These are phyloP conservation scores for Pachycephus smyrnensis DNA, from an alignment of 2,888 invertebrate species.

Conservation along the genomic window DNA sequence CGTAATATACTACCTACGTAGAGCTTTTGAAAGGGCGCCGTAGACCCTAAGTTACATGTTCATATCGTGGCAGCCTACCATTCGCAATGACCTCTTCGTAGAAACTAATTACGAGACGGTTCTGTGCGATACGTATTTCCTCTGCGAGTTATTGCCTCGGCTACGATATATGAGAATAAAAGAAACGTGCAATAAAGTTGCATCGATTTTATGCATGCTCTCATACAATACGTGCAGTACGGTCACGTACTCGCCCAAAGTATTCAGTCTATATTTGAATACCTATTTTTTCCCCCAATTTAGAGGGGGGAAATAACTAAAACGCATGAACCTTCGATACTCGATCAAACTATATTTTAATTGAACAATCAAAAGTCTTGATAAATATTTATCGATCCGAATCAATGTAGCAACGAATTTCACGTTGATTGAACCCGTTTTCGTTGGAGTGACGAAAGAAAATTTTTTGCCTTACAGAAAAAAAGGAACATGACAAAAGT, in stretches of 20 bases:
- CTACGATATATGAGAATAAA: not conserved
- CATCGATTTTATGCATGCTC: not conserved
- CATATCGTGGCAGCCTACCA: not conserved
- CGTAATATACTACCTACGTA: slow-evolving; percentile 10
- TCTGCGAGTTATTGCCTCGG: not conserved
- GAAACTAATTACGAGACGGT: not conserved
- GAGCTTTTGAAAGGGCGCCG: not conserved
- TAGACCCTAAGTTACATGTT: not conserved
- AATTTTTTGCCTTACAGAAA: not conserved
- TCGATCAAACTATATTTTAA: not conserved
- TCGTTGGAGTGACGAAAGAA: not conserved
- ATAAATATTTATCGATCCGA: not conserved
- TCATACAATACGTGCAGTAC: not conserved
- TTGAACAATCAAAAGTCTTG: not conserved
- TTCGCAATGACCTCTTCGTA: not conserved
- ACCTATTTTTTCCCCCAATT: not conserved
- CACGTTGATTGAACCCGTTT: not conserved
- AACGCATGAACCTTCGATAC: not conserved
- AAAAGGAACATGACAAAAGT: not conserved
- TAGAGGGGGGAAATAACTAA: not conserved
- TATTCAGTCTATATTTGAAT: not conserved
- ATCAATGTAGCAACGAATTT: not conserved
- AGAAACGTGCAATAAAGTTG: not conserved
- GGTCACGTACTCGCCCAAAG: not conserved
- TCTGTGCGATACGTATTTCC: not conserved